A percentile compares a stretch with the other conserved stretches of the same genome.
phyloP scores from a whole-genome alignment of 2,113 vertebrate genomes.

The Chauna torquata region DNA sequence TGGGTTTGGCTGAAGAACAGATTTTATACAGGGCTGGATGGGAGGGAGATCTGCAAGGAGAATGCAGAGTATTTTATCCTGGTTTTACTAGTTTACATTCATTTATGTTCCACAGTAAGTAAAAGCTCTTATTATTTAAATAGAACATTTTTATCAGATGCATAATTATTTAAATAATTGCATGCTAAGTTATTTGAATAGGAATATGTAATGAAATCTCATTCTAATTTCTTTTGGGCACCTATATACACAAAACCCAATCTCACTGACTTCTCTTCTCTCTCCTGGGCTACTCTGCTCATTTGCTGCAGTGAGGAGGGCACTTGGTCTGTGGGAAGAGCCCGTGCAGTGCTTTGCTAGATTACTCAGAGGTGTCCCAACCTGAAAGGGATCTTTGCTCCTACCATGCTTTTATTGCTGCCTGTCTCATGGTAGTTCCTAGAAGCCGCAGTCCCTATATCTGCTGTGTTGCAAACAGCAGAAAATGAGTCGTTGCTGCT shows the following conservation, averaged over 20 bases:
- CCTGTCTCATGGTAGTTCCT: background rate
- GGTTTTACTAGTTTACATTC: conserved; percentile 11
- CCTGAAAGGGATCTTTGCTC: background rate
- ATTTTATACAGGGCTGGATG: background rate
- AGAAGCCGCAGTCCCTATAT: background rate
- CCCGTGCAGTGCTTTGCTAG: background rate
- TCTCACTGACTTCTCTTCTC: background rate
- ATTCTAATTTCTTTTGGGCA: background rate
- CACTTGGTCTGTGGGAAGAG: background rate
- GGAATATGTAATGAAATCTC: background rate
- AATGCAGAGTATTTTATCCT: background rate
- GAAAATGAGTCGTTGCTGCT: background rate
- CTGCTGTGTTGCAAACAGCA: background rate
- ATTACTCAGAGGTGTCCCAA: background rate
- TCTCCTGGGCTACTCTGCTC: background rate
- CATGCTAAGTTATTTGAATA: conserved; percentile 7
- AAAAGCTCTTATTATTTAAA: conserved; percentile 44
- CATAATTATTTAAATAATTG: conserved; percentile 26
- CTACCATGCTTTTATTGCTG: background rate
- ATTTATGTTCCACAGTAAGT: background rate
- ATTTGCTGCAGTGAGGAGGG: background rate
- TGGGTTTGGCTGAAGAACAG: background rate
- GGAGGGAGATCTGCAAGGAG: background rate
- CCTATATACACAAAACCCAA: background rate
- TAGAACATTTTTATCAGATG: background rate